These are phyloP conservation scores for Hirtodrosophila alboralis DNA, from an alignment of 2,888 invertebrate genomes.

Conservation along the genomic window DNA sequence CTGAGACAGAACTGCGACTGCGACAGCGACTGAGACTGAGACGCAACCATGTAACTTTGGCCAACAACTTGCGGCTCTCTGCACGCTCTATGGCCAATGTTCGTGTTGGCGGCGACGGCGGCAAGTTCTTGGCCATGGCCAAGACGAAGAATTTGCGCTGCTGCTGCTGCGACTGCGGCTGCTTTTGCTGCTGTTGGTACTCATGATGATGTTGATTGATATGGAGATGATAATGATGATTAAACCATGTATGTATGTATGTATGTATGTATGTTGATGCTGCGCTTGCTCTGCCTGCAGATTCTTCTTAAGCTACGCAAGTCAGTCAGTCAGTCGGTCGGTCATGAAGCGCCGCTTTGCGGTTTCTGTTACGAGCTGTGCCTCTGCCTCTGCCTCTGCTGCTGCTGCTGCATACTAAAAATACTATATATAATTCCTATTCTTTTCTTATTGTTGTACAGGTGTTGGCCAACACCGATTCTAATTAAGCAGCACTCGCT, in stretches of 20 bases:
- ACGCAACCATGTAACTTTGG: slow-evolving; percentile 67
- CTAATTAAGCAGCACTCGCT: slow-evolving; percentile 72
- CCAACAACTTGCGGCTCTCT: slow-evolving; percentile 56
- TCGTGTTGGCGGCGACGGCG: slow-evolving; percentile 41
- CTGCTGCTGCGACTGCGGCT: slow-evolving; percentile 17
- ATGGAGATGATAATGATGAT: slow-evolving; percentile 52
- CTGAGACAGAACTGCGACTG: slow-evolving; percentile 19
- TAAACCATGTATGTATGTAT: too few relatives aligned
- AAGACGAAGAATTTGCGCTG: slow-evolving; percentile 63
- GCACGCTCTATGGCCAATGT: slow-evolving; percentile 70
- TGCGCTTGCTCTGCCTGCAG: slow-evolving; percentile 38
- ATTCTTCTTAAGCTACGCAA: slow-evolving; percentile 53
- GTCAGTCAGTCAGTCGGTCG: slow-evolving; percentile 71
- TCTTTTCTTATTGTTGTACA: slow-evolving; percentile 43
- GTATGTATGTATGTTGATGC: slow-evolving; percentile 32
- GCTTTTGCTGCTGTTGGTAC: slow-evolving; percentile 20
- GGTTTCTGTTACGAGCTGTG: slow-evolving; percentile 49
- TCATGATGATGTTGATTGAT: slow-evolving; percentile 51
- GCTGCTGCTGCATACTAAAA: slow-evolving; percentile 28
- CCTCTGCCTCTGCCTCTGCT: background rate
- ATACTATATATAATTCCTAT: slow-evolving; percentile 1
- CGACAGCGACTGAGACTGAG: slow-evolving; percentile 29
- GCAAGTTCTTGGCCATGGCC: slow-evolving; percentile 74
- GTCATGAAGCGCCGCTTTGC: slow-evolving; percentile 75
- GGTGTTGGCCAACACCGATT: slow-evolving; percentile 71